These are phyloP conservation scores for Cryptus armator DNA, from an alignment of 2,888 invertebrate species.

Conservation along the genomic window DNA sequence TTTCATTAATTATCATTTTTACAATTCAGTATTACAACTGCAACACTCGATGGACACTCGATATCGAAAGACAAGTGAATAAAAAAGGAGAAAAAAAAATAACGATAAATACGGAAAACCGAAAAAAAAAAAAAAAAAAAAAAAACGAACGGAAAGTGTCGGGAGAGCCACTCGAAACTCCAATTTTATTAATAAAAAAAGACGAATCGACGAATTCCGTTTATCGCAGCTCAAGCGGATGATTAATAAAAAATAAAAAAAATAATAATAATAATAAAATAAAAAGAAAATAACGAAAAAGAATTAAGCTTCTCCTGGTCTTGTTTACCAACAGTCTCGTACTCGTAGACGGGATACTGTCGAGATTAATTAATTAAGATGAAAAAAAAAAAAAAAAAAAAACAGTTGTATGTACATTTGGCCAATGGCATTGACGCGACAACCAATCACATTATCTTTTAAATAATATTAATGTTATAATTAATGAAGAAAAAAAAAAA, in stretches of 20 bases:
- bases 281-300: slow-evolving; percentile 45
- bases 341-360: slow-evolving; percentile 58
- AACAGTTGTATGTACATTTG: slow-evolving; percentile 70
- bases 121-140: slow-evolving; percentile 38
- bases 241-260: slow-evolving; percentile 36
- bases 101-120: slow-evolving; percentile 12
- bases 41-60: slow-evolving; percentile 56
- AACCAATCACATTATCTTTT: slow-evolving; percentile 85
- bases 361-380: slow-evolving; percentile 58
- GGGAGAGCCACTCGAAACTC: slow-evolving; percentile 49
- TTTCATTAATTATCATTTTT: slow-evolving; percentile 15
- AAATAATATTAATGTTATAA: slow-evolving; percentile 79
- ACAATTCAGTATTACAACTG: slow-evolving; percentile 52
- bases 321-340: slow-evolving; percentile 63
- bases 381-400: slow-evolving; percentile 53
- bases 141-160: slow-evolving; percentile 44
- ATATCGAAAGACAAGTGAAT: slow-evolving; percentile 47
- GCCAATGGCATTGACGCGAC: slow-evolving; percentile 81
- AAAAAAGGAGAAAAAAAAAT: slow-evolving; percentile 29
- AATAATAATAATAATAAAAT: neutral
- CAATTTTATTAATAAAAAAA: slow-evolving; percentile 42
- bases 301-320: slow-evolving; percentile 53
- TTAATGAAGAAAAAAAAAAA: slow-evolving; percentile 72
- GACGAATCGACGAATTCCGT: slow-evolving; percentile 45
- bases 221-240: slow-evolving; percentile 51